A percentile compares a stretch with the other conserved stretches of the same genome.
Conservation (phyloP, 2,888 invertebrate genomes). For the Allophyes oxyacanthae region DNA sequence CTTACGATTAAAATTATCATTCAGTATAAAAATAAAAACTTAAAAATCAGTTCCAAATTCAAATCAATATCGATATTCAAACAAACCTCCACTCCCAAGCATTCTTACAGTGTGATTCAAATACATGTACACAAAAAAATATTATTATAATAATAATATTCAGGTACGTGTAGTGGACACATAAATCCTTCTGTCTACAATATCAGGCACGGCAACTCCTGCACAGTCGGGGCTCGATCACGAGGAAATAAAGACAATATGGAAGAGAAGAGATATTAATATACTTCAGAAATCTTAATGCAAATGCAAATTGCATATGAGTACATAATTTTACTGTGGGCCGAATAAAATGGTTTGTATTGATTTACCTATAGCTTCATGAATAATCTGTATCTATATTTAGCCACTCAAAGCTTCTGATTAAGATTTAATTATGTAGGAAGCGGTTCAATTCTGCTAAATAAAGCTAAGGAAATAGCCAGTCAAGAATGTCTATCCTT, state of each 20-base stretch:
- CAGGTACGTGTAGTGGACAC: conserved; percentile 58
- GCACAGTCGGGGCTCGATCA: conserved; percentile 65
- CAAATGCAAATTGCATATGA: no score
- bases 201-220: conserved; percentile 66
- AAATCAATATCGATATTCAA: conserved; percentile 7
- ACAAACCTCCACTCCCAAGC: conserved; percentile 14
- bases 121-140: conserved; percentile 49
- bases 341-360: conserved; percentile 4
- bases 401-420: not conserved
- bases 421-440: conserved; percentile 1
- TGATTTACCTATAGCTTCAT: conserved; percentile 7
- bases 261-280: conserved; percentile 52
- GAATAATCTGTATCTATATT: conserved; percentile 4
- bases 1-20: not conserved
- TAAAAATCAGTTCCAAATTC: not conserved
- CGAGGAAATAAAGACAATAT: conserved; percentile 55
- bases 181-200: conserved; percentile 67
- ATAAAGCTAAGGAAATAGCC: not conserved
- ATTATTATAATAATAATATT: conserved; percentile 65
- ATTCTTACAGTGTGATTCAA: conserved; percentile 27
- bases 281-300: conserved; percentile 26
- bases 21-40: no score
- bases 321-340: conserved; percentile 16
- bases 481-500: conserved; percentile 5
- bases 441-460: not conserved